These are phyloP conservation scores for Pseudobourletiella spinata DNA, from an alignment of 1,140 invertebrate genomes.

Conservation along the genomic window DNA sequence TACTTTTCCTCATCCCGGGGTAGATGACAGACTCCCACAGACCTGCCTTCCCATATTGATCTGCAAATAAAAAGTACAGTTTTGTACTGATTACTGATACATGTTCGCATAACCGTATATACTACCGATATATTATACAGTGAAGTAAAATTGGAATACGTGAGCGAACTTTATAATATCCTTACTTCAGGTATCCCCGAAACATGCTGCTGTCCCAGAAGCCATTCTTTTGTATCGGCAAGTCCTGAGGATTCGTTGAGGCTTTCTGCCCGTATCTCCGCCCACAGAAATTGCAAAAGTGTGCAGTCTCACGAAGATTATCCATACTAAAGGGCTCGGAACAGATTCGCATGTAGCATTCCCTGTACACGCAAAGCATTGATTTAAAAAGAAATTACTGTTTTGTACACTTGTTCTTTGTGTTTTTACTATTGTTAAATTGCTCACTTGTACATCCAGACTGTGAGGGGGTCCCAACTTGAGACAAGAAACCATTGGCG, in stretches of 20 bases:
- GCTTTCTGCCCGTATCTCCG: constrained; percentile 81
- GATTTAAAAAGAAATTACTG: too few species aligned
- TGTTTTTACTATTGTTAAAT: constrained; percentile 42
- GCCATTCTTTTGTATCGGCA: constrained; percentile 66
- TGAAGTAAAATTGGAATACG: too few species aligned
- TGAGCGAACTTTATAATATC: neutral
- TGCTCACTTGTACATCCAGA: constrained; percentile 81
- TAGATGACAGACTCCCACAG: constrained; percentile 52
- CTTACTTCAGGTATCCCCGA: constrained; percentile 49
- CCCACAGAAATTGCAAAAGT: constrained; percentile 67
- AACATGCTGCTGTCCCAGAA: constrained; percentile 77
- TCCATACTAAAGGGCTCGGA: constrained; percentile 78
- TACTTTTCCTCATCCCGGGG: constrained; percentile 78
- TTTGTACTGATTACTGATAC: neutral
- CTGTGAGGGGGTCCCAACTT: constrained; percentile 73
- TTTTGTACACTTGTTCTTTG: too few species aligned
- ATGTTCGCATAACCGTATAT: neutral
- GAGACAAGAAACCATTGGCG: constrained; percentile 87
- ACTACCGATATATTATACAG: neutral
- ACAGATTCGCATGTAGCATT: constrained; percentile 81
- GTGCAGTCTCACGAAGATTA: constrained; percentile 50
- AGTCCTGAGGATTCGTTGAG: constrained; percentile 52
- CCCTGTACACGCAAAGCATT: too few species aligned
- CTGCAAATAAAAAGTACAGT: too few species aligned
- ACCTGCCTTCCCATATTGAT: neutral